These are phyloP conservation scores for Spodoptera litura DNA, from an alignment of 1,140 invertebrate genomes.

Conservation along the genomic window DNA sequence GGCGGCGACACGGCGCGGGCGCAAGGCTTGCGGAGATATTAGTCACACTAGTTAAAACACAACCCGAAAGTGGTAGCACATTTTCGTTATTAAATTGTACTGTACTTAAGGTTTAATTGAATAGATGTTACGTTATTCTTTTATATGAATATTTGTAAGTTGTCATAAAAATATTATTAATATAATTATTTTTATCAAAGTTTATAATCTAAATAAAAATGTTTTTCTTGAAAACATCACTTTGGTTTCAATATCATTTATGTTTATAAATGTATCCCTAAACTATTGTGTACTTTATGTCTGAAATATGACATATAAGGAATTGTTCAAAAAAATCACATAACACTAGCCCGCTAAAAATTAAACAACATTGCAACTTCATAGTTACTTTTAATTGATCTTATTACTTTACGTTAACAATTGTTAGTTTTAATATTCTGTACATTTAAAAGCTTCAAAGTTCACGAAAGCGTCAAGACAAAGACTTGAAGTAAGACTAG, in stretches of 20 bases:
- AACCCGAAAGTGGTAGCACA: slow-evolving; percentile 81
- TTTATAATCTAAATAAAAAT: slow-evolving; percentile 86
- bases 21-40: slow-evolving; percentile 58
- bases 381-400: slow-evolving; percentile 49
- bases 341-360: background rate
- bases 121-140: slow-evolving; percentile 86
- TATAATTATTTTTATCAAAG: slow-evolving; percentile 87
- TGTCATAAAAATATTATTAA: slow-evolving; percentile 86
- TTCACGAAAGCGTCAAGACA: slow-evolving; percentile 58
- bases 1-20: slow-evolving; percentile 53
- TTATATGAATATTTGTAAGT: slow-evolving; percentile 86
- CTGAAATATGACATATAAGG: background rate
- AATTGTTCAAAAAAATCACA: background rate
- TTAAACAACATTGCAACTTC: slow-evolving; percentile 39
- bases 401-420: slow-evolving; percentile 53
- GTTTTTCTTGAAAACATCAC: slow-evolving; percentile 84
- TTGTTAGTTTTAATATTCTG: slow-evolving; percentile 53
- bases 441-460: slow-evolving; percentile 60
- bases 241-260: slow-evolving; percentile 60
- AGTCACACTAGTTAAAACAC: slow-evolving; percentile 84
- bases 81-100: slow-evolving; percentile 82
- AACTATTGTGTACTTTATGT: background rate
- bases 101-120: slow-evolving; percentile 80
- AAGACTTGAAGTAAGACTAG: slow-evolving; percentile 43
- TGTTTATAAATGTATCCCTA: background rate